Conservation (phyloP, 2,888 invertebrate genomes). For the Ariolimax columbianus region DNA sequence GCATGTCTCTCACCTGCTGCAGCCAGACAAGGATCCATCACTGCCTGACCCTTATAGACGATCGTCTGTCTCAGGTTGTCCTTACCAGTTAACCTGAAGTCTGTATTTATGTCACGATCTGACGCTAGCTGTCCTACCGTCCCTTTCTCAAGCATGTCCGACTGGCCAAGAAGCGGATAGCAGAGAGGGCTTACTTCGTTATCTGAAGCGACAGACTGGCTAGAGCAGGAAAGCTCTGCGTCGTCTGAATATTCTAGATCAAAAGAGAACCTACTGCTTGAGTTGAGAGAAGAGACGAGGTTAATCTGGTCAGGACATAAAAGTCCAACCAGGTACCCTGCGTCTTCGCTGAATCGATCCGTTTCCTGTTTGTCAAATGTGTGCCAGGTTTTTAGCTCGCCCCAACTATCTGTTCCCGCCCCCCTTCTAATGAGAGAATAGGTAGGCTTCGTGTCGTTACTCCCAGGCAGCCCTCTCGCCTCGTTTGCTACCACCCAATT, state of each 20-base stretch:
- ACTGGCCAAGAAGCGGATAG: background rate
- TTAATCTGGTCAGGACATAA: background rate
- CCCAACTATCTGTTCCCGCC: background rate
- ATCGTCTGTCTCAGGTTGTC: background rate
- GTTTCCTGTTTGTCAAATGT: background rate
- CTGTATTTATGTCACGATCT: background rate
- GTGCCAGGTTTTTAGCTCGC: background rate
- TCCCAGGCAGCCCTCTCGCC: background rate
- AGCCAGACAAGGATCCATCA: background rate
- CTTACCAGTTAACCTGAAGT: background rate
- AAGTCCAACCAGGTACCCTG: conserved; percentile 34
- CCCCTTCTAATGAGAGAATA: too few species aligned
- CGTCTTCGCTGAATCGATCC: background rate
- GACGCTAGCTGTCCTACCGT: too few species aligned
- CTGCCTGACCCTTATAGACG: background rate
- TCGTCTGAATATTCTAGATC: conserved; percentile 22
- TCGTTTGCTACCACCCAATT: background rate
- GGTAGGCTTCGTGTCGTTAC: background rate
- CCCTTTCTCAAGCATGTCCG: background rate
- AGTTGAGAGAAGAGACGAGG: background rate
- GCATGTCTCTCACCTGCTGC: background rate
- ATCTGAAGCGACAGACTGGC: conserved; percentile 22
- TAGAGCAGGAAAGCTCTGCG: background rate
- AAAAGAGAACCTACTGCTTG: conserved; percentile 15
- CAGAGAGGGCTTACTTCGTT: conserved; percentile 27